Conservation (phyloP, 2,113 vertebrate species). For the Chloropsis cyanopogon region DNA sequence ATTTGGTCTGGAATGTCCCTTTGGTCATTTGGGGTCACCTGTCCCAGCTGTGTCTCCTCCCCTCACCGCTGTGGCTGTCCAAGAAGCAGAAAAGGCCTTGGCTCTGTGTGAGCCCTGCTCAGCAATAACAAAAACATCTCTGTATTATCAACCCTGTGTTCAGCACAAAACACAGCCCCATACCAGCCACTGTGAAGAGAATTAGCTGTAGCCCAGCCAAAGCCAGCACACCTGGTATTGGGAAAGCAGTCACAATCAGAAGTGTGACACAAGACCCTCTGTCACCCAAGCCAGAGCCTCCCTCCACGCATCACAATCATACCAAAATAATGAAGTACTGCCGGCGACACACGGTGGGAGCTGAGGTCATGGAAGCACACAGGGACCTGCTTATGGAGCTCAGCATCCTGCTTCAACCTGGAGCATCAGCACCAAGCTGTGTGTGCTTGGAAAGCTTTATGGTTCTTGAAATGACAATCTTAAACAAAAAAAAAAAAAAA, state of each 20-base stretch:
- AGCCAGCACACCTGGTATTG: neutral
- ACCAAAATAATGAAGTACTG: accelerated
- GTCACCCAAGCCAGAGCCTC: neutral
- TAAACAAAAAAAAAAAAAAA: neutral
- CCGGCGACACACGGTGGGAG: neutral
- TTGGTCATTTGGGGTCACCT: neutral
- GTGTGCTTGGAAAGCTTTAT: neutral
- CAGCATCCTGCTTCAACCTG: neutral
- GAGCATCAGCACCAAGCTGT: neutral
- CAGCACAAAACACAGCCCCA: neutral
- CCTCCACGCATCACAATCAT: neutral
- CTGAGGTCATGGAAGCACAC: neutral
- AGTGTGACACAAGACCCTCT: neutral
- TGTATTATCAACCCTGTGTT: neutral
- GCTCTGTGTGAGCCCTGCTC: neutral
- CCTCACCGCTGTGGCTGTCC: neutral
- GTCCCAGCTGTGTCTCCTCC: neutral
- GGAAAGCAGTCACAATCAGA: neutral
- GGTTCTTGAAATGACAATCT: neutral
- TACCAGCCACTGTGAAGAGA: neutral
- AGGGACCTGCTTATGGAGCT: neutral
- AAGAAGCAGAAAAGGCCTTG: neutral
- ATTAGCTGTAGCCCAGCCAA: neutral
- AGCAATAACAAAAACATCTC: neutral
- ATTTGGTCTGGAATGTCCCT: neutral